Evolutionary conservation across 2,888 invertebrate genomes (phyloP).

Genomic region (Standfussiana lucernea): DNA sequence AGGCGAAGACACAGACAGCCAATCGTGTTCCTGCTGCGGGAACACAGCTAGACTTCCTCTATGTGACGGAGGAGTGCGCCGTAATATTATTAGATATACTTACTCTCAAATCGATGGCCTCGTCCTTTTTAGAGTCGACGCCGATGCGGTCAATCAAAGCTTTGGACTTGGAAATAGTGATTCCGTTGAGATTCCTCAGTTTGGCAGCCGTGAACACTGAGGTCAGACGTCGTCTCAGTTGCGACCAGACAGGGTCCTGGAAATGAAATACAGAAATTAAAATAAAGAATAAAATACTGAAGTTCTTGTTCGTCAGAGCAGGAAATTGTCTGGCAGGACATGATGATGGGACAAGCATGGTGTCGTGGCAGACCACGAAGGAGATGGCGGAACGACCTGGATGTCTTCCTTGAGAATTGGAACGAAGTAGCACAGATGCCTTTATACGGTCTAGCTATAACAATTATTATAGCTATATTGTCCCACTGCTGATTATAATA

Average conservation of each 20-base stretch:
- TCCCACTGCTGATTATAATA: no score
- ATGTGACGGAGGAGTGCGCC: background rate
- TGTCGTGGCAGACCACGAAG: no score
- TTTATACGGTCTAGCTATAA: no score
- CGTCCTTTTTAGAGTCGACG: conserved; percentile 41
- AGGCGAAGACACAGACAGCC: background rate
- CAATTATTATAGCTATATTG: no score
- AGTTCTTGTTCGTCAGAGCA: background rate
- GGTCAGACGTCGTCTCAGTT: conserved; percentile 70
- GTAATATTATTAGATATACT: conserved; percentile 3
- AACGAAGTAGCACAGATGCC: no score
- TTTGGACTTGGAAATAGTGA: conserved; percentile 64
- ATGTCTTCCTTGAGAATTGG: no score
- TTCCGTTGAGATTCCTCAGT: conserved; percentile 55
- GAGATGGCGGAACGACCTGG: no score
- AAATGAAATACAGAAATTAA: background rate
- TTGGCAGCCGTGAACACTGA: conserved; percentile 74
- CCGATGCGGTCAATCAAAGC: conserved; percentile 69
- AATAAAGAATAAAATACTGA: background rate
- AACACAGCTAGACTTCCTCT: background rate
- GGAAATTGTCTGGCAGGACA: no score
- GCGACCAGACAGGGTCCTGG: conserved; percentile 76
- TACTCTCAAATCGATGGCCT: conserved; percentile 46
- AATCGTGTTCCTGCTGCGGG: background rate
- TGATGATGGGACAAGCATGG: no score